A percentile compares a stretch with the other conserved stretches of the same genome.
These are phyloP conservation scores for Hypselothyrea guttata DNA, from an alignment of 2,888 invertebrate genomes.

Conservation along the genomic window DNA sequence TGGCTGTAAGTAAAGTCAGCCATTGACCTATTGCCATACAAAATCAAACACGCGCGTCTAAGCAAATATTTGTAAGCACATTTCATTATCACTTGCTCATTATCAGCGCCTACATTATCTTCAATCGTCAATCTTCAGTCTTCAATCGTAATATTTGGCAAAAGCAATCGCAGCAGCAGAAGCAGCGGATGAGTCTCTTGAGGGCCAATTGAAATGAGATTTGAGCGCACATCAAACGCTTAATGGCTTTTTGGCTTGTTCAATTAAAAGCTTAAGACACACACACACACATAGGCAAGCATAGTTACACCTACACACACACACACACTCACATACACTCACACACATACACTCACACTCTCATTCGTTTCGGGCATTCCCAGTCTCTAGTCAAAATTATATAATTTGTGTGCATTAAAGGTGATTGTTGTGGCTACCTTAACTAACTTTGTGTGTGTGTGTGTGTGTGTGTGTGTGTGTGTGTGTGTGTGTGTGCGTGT, in stretches of 20 bases:
- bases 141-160: slow-evolving; percentile 4
- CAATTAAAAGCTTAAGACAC: slow-evolving; percentile 68
- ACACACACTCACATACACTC: slow-evolving; percentile 15
- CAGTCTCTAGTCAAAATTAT: slow-evolving; percentile 38
- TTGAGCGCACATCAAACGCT: slow-evolving; percentile 49
- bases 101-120: not conserved
- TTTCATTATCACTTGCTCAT: slow-evolving; percentile 62
- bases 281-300: slow-evolving; percentile 9
- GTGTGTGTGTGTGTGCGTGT: not conserved
- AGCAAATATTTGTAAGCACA: slow-evolving; percentile 54
- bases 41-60: slow-evolving; percentile 43
- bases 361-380: slow-evolving; percentile 6
- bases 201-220: slow-evolving; percentile 63
- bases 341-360: not conserved
- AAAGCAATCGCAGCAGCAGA: not conserved
- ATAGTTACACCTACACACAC: not conserved
- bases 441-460: slow-evolving; percentile 14
- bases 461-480: not conserved
- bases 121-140: slow-evolving; percentile 1
- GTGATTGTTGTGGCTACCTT: slow-evolving; percentile 35
- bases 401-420: slow-evolving; percentile 46
- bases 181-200: slow-evolving; percentile 24
- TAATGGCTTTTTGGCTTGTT: slow-evolving; percentile 68
- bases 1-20: slow-evolving; percentile 31
- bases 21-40: slow-evolving; percentile 72